These are phyloP conservation scores for Sterrhoptilus dennistouni DNA, from an alignment of 2,113 vertebrate genomes.

Conservation along the genomic window DNA sequence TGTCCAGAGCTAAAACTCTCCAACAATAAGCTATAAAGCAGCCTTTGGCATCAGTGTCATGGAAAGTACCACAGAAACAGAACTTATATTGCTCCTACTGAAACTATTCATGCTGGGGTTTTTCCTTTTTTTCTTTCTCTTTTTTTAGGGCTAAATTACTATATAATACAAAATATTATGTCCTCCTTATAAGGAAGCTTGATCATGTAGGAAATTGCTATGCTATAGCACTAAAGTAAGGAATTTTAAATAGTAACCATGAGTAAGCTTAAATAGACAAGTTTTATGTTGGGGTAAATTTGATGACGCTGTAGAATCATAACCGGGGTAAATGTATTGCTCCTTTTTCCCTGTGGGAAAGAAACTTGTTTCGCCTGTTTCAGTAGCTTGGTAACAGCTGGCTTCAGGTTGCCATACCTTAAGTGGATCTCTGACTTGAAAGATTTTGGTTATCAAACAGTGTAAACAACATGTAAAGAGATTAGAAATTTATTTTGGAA, in stretches of 20 bases:
- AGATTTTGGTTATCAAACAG: not conserved
- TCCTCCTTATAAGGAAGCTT: not conserved
- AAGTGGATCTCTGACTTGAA: not conserved
- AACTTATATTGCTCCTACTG: not conserved
- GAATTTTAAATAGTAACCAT: not conserved
- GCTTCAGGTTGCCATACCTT: not conserved
- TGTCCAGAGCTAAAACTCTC: not conserved
- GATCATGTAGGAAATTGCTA: not conserved
- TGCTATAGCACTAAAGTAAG: not conserved
- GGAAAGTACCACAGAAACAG: not conserved
- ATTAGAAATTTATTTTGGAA: not conserved
- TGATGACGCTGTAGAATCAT: not conserved
- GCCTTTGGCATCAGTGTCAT: not conserved
- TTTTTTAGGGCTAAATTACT: not conserved
- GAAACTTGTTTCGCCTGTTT: not conserved
- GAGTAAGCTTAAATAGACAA: not conserved
- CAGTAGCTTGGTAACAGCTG: not conserved
- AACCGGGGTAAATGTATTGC: not conserved
- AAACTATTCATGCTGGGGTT: not conserved
- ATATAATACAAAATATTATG: not conserved
- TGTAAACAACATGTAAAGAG: not conserved
- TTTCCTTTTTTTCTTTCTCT: not conserved
- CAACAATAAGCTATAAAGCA: not conserved
- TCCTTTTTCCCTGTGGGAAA: not conserved
- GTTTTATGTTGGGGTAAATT: not conserved